These are phyloP conservation scores for Colostygia pectinataria DNA, from an alignment of 2,888 invertebrate species.

Conservation along the genomic window DNA sequence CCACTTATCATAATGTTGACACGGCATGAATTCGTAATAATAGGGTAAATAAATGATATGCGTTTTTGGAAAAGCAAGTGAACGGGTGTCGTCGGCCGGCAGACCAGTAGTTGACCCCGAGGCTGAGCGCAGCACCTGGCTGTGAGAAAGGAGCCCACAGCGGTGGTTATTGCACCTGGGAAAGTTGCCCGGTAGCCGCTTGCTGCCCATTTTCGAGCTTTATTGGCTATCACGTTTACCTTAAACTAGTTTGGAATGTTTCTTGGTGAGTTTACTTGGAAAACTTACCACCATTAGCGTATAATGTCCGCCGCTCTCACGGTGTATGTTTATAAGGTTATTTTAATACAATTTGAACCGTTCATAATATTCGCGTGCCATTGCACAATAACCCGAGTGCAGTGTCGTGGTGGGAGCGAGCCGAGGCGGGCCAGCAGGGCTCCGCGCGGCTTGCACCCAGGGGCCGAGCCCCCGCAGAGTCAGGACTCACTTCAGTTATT, in stretches of 20 bases:
- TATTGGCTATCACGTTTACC: conserved; percentile 75
- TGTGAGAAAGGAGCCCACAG: conserved; percentile 57
- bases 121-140: conserved; percentile 45
- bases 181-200: conserved; percentile 70
- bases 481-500: conserved; percentile 55
- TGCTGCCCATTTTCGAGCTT: conserved; percentile 69
- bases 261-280: conserved; percentile 60
- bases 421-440: conserved; percentile 53
- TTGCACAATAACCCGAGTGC: conserved; percentile 63
- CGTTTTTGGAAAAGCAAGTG: conserved; percentile 28
- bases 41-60: conserved; percentile 32
- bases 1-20: conserved; percentile 31
- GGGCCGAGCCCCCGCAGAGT: conserved; percentile 61
- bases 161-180: conserved; percentile 63
- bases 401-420: conserved; percentile 56
- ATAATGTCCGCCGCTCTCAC: conserved; percentile 66
- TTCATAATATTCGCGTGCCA: conserved; percentile 66
- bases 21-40: conserved; percentile 34
- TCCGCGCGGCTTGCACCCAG: conserved; percentile 56
- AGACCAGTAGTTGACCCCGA: conserved; percentile 54
- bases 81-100: conserved; percentile 26
- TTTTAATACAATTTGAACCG: conserved; percentile 33
- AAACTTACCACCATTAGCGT: conserved; percentile 34
- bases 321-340: conserved; percentile 53
- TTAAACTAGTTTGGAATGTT: conserved; percentile 73